Base-by-base conservation (phyloP, 1,140 invertebrate species). In the Fopius arisanus region DNA sequence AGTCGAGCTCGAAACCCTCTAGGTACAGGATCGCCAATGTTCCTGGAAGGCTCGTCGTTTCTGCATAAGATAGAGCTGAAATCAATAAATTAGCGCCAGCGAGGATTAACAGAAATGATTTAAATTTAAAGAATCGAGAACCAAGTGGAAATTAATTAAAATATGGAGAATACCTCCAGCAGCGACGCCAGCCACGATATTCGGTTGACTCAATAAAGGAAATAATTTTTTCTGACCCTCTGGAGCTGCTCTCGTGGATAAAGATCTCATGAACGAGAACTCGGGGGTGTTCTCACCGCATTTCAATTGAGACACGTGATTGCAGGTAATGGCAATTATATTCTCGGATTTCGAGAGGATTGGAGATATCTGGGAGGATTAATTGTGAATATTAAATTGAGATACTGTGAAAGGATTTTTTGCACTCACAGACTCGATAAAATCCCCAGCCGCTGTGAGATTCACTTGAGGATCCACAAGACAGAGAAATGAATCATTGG, bases 101-200 rank as follows among this genome's bases (percentile, higher is more conserved):
- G n/a, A 33, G 9, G 31, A 9, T 33, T 33, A 3, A 33, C 31
- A 33, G 31, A 33, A 37, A 21, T 71, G n/a, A 40, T 72, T 23
- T 67, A 59, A 21, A 33, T 43, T 73, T 70, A n/a, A 14, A 69
- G 5, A 43, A 68, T 59, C 3, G 33, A 29, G 16, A 63, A 7
- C 10, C 26, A 65, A 28, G 21, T 62, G 65, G 23, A 43, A 73
- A 51, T 51, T 43, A 3, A 43, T 43, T 43, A 43, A 43, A 43
- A 43, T 63, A n/a, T n/a, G n/a, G n/a, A n/a, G n/a, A 69, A 69
- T 81, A 88, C 87, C 84, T 82, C 84, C 86, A 43, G 87, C 81
- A 14, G 79, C 77, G 5, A 87, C 78, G 51, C 87, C 87, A 37
- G 80, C 78, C 19, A 88, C 67, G 72, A 87, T 86, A 77, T 87